phyloP scores from a whole-genome alignment of 2,888 invertebrate genomes.

The Parelbella ahira region DNA sequence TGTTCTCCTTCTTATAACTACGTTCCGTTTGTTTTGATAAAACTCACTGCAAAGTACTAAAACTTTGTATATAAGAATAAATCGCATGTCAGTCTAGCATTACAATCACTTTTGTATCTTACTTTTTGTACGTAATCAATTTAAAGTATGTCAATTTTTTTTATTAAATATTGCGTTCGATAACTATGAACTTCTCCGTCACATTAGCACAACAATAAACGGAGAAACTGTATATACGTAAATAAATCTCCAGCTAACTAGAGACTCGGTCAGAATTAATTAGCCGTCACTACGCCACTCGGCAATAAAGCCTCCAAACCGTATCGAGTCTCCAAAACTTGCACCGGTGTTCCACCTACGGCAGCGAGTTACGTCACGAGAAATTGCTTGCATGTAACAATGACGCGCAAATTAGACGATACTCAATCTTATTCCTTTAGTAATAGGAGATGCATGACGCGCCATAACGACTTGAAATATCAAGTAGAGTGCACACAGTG shows the following conservation, averaged over 20 bases:
- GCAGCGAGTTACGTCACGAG: constrained; percentile 9
- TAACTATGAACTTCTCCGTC: constrained; percentile 1
- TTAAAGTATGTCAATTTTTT: too few relatives aligned
- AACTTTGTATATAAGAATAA: too few relatives aligned
- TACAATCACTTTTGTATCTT: too few relatives aligned
- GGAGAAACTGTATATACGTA: constrained; percentile 34
- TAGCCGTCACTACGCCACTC: constrained; percentile 45
- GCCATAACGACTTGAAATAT: constrained; percentile 24
- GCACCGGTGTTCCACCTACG: constrained; percentile 28
- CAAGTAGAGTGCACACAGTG: not conserved
- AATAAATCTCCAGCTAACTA: constrained; percentile 52
- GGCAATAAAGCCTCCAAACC: constrained; percentile 56
- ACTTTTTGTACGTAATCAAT: too few relatives aligned
- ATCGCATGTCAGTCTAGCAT: too few relatives aligned
- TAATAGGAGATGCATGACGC: constrained; percentile 16
- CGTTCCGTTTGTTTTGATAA: too few relatives aligned
- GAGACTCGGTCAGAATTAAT: constrained; percentile 53
- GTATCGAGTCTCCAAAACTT: constrained; percentile 54
- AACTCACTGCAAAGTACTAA: too few relatives aligned
- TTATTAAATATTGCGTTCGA: too few relatives aligned
- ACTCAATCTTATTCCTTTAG: constrained; percentile 5
- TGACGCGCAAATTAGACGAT: not conserved
- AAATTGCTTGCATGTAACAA: not conserved
- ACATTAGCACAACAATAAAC: constrained; percentile 11
- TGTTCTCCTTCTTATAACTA: too few relatives aligned